Percentiles rank a stretch among this genome's conserved stretches.
Conservation (phyloP, 2,888 invertebrate species). For the Adineta ricciae region DNA sequence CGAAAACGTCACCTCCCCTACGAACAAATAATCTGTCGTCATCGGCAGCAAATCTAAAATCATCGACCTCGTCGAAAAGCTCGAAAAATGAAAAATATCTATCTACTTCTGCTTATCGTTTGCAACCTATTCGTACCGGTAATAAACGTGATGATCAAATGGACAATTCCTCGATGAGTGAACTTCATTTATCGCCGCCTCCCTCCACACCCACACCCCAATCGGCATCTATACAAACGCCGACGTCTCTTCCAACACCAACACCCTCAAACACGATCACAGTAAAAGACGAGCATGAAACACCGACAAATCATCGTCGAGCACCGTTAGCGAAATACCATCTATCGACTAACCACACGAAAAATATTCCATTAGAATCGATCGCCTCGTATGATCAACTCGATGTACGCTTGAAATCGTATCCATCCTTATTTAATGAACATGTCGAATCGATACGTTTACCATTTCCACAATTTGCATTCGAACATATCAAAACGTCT, state of each 20-base stretch:
- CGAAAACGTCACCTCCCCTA: not conserved
- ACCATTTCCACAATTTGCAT: conserved; percentile 20
- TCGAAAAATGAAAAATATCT: not conserved
- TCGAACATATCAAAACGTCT: not conserved
- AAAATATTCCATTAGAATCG: not conserved
- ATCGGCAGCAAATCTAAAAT: not conserved
- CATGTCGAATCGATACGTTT: not conserved
- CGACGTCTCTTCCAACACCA: not conserved
- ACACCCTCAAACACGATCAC: too few relatives aligned
- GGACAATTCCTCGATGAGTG: not conserved
- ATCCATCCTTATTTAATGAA: not conserved
- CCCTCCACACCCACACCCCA: not conserved
- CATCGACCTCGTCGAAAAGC: not conserved
- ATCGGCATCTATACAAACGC: not conserved
- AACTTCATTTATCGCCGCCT: not conserved
- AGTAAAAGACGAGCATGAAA: not conserved
- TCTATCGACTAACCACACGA: not conserved
- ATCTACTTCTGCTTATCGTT: not conserved
- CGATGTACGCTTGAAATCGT: not conserved
- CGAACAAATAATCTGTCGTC: not conserved
- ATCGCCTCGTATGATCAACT: not conserved
- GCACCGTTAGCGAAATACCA: not conserved
- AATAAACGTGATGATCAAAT: conserved; percentile 16
- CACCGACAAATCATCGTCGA: not conserved
- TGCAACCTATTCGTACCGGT: conserved; percentile 1